Conservation (phyloP, 1,140 invertebrate genomes). For the Xylocopa sonorina region DNA sequence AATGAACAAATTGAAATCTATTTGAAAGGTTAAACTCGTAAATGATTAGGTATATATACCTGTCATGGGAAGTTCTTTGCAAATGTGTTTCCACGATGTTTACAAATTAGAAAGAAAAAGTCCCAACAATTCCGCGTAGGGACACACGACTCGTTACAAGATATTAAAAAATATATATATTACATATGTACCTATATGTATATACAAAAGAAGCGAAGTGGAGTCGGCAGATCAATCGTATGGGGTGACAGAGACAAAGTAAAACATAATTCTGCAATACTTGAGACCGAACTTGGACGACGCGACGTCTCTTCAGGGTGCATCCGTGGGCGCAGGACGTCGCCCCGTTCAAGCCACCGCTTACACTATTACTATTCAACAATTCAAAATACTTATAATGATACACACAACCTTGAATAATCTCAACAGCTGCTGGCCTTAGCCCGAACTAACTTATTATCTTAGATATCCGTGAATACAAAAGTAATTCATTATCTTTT, state of each 20-base stretch:
- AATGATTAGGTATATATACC: constrained; percentile 63
- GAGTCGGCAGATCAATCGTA: constrained; percentile 47
- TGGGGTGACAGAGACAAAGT: constrained; percentile 40
- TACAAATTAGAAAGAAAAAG: constrained; percentile 59
- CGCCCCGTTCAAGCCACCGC: constrained; percentile 58
- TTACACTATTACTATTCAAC: constrained; percentile 79
- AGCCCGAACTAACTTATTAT: constrained; percentile 74
- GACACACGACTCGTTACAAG: constrained; percentile 22
- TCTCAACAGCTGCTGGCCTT: constrained; percentile 81
- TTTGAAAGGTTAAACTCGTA: constrained; percentile 54
- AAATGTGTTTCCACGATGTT: constrained; percentile 47
- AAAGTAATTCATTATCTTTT: constrained; percentile 64
- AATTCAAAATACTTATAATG: constrained; percentile 82
- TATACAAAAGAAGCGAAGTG: constrained; percentile 47
- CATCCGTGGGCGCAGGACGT: constrained; percentile 33
- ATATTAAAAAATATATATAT: constrained; percentile 45
- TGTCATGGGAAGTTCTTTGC: constrained; percentile 60
- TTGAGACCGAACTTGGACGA: constrained; percentile 51
- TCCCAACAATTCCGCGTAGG: constrained; percentile 30
- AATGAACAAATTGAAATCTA: constrained; percentile 27
- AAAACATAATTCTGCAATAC: constrained; percentile 49
- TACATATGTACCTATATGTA: constrained; percentile 2
- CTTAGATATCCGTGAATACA: constrained; percentile 69
- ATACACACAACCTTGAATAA: constrained; percentile 83
- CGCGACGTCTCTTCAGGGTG: constrained; percentile 37